Evolutionary conservation across 2,113 vertebrate species (phyloP), one percentile per base, ranked within the genome.

Genomic region (Hemiscyllium ocellatum): DNA sequence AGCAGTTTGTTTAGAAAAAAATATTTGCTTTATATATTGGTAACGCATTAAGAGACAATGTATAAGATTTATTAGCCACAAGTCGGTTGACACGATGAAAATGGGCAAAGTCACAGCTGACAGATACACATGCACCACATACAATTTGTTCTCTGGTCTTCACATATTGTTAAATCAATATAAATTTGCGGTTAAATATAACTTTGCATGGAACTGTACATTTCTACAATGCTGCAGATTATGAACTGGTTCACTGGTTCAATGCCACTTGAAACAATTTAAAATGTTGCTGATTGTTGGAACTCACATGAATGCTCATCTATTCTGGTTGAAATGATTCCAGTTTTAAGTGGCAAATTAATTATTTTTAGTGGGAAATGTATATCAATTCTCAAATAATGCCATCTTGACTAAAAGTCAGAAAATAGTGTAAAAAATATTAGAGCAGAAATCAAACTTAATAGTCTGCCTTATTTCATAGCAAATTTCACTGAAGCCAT

Each of bases 281-380:
- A 69, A 90, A 90, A 94, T 70, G 91, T 94, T 42, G n/a, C 91
- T 69, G 91, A 94, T 47, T 68, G 65, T 15, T 94, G 91, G 37
- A 70, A 24, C 8, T 47, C 3, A 22, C 15, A 69, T 5, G n/a
- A 66, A 37, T 93, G 17, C 33, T 66, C 52, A 91, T 91, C 33
- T 42, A 66, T 68, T 37, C 61, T 8, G 61, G 17, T 68, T 68
- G 90, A 94, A 37, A 42, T 37, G 42, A n/a, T 80, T 83, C 42
- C 42, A 20, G 17, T 83, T 83, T 83, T 83, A 83, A 83, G 37
- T 83, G 37, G 80, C 6, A 42, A 15, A 33, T 90, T n/a, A 29
- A 6, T 61, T 56, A 42, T 90, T 90, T 90, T 56, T 61, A 90
- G 33, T 90, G 29, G 15, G 87, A 17, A 33, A 10, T 61, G 56